These are phyloP conservation scores for Episyrphus balteatus DNA, from an alignment of 1,140 invertebrate species.

Conservation along the genomic window DNA sequence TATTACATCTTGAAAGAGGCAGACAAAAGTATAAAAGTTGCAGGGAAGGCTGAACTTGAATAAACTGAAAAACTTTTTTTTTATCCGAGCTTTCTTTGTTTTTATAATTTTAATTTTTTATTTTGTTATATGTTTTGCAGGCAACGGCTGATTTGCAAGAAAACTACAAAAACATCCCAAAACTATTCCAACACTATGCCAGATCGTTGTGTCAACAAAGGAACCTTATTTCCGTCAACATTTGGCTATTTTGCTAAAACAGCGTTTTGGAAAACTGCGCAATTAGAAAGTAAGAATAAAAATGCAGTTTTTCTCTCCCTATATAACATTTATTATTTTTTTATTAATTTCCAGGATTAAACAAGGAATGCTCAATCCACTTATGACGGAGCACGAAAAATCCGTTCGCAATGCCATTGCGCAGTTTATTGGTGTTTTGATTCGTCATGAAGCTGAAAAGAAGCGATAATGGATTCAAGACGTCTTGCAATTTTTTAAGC, in stretches of 20 bases:
- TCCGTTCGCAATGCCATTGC: too few relatives aligned
- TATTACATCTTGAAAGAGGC: neutral
- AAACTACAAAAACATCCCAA: constrained; percentile 51
- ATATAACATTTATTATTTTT: neutral
- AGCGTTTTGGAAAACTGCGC: constrained; percentile 45
- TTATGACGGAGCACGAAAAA: too few relatives aligned
- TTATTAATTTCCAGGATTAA: too few relatives aligned
- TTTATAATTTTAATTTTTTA: neutral
- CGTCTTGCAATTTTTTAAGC: too few relatives aligned
- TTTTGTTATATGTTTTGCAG: constrained; percentile 36
- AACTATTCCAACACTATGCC: constrained; percentile 44
- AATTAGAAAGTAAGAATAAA: constrained; percentile 44
- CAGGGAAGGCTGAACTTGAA: neutral
- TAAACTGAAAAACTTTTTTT: neutral
- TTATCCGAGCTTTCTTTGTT: neutral
- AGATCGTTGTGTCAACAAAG: constrained; percentile 42
- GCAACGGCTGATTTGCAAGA: too few relatives aligned
- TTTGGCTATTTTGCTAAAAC: constrained; percentile 51
- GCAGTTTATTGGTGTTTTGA: too few relatives aligned
- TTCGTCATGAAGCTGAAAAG: too few relatives aligned
- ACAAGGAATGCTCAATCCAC: too few relatives aligned
- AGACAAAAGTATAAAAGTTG: too few relatives aligned
- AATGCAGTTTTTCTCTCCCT: neutral
- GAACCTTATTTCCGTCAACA: constrained; percentile 55
- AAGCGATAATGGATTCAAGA: too few relatives aligned